Percentiles rank a stretch among this genome's conserved stretches.
Conservation (phyloP, 2,888 invertebrate genomes). For the Eumacrocentrus americanus region DNA sequence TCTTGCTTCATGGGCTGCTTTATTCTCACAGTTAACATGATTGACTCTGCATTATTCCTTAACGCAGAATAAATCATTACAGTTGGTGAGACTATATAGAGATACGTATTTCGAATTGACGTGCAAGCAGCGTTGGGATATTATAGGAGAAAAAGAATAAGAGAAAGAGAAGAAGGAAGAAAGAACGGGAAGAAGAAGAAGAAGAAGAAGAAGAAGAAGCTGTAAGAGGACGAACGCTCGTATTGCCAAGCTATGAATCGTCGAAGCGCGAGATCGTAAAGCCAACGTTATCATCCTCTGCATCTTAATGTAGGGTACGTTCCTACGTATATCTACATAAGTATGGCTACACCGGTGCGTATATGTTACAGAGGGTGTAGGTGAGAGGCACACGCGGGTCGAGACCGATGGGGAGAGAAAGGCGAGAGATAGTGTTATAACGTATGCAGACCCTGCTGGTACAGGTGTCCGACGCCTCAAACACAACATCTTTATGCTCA, state of each 20-base stretch:
- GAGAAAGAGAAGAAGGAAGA: conserved; percentile 7
- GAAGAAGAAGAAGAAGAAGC: conserved; percentile 40
- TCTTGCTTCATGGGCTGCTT: conserved; percentile 5
- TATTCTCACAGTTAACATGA: conserved; percentile 16
- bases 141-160: background rate
- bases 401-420: conserved; percentile 23
- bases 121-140: background rate
- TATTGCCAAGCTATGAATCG: conserved; percentile 58
- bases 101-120: too few species aligned
- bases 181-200: background rate
- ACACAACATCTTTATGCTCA: conserved; percentile 56
- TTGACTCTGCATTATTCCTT: conserved; percentile 17
- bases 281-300: conserved; percentile 57
- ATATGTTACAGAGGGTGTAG: conserved; percentile 27
- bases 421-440: conserved; percentile 31
- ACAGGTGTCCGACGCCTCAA: conserved; percentile 59
- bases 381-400: conserved; percentile 12
- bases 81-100: background rate
- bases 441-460: conserved; percentile 47
- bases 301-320: conserved; percentile 58
- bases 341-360: conserved; percentile 35
- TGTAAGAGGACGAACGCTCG: conserved; percentile 52
- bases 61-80: conserved; percentile 18
- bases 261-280: conserved; percentile 61
- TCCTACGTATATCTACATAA: conserved; percentile 49